Base-by-base conservation (phyloP, 1,140 invertebrate species). In the Papilio glaucus region DNA sequence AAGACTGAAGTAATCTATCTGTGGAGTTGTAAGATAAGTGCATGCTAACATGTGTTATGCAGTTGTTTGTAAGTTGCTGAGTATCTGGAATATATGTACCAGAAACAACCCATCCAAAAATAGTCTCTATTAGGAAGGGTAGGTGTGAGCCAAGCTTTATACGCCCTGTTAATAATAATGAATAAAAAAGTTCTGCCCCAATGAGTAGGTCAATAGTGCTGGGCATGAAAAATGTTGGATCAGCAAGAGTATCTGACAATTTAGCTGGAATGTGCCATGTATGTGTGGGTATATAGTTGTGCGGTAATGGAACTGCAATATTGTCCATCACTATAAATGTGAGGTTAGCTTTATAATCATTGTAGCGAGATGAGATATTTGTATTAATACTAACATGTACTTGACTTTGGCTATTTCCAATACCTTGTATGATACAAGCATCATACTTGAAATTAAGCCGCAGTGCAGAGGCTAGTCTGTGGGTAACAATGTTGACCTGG, bases 371-470 rank as follows among this genome's bases (percentile, higher is more conserved):
- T 41, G 39, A 41, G 1, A 41, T 41, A 41, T 41, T 41, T 41
- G 88, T 89, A 62, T 5, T 75, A 79, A 49, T 42, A 26, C 72
- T 78, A 42, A 68, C 26, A 61, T 60, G 24, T 63, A 42, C 61
- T 80, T 79, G 65, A 65, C 80, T 85, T 24, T 71, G 95, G 93
- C 85, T 13, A 15, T 13, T 62, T 3, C 21, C 21, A 7, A 62
- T 13, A 10, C 13, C 21, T 62, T 62, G 29, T 4, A 24, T 62
- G 13, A 71, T n/a, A 33, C 49, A 60, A 13, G 29, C 15, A 60
- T 57, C 37, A n/a, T 71, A 26, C 7, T 57, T 24, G 33, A 61
- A 24, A 21, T 60, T 41, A 41, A 60, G 49, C 13, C 60, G 12
- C 10, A 71, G 57, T 12, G 21, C 29, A 9, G 70, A 24, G 39